These are phyloP conservation scores for Lissonota sp. DNA, from an alignment of 2,888 invertebrate species.

Conservation along the genomic window DNA sequence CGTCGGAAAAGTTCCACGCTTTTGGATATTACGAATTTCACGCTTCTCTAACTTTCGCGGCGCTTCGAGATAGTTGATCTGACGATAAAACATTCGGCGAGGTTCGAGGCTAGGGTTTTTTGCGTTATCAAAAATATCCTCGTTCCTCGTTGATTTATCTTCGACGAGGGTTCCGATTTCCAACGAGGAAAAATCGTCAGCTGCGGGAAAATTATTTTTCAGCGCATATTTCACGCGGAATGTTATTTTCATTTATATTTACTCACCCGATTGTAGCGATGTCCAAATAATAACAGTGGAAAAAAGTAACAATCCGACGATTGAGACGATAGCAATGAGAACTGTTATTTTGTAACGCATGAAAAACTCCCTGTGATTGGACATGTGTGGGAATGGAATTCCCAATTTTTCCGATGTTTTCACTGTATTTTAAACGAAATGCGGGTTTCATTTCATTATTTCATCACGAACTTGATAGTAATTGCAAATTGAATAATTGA, in stretches of 20 bases:
- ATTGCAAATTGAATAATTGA: no score
- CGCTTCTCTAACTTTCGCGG: neutral
- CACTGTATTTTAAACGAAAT: conserved; percentile 12
- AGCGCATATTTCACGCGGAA: neutral
- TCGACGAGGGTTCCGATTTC: conserved; percentile 11
- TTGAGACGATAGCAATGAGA: conserved; percentile 29
- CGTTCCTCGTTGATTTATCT: neutral
- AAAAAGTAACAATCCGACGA: conserved; percentile 38
- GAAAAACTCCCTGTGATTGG: conserved; percentile 32
- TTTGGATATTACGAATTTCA: conserved; percentile 17
- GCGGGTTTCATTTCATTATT: no score
- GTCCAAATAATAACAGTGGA: conserved; percentile 42
- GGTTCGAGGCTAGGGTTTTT: conserved; percentile 13
- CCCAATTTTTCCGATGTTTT: conserved; percentile 12
- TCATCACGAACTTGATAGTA: no score
- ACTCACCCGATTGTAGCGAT: conserved; percentile 52
- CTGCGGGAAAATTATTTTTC: conserved; percentile 10
- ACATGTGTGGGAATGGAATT: conserved; percentile 20
- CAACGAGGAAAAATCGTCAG: neutral
- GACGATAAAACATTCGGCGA: no score
- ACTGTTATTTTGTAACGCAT: conserved; percentile 49
- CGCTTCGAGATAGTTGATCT: neutral
- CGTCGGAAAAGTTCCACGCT: conserved; percentile 32
- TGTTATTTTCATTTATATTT: neutral
- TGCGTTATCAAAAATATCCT: neutral